These are phyloP conservation scores for Acrocephalus arundinaceus DNA, from an alignment of 2,113 vertebrate species.

Conservation along the genomic window DNA sequence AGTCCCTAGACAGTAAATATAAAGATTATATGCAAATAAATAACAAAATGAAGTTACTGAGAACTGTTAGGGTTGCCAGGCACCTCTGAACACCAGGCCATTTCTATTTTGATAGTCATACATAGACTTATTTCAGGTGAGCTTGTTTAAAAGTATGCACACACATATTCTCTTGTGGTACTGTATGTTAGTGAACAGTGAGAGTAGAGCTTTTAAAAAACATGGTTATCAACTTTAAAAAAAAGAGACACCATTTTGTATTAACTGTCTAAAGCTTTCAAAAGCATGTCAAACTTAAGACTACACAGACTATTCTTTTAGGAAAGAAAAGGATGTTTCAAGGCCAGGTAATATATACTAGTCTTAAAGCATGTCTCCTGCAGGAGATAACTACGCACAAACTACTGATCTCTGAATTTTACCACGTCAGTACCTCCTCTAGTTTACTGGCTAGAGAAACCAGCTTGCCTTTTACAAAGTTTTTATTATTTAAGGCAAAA, in stretches of 20 bases:
- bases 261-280: not conserved
- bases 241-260: not conserved
- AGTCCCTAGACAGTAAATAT: not conserved
- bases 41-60: not conserved
- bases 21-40: not conserved
- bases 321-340: not conserved
- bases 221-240: not conserved
- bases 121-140: not conserved
- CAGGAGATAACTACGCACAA: not conserved
- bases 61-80: not conserved
- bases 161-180: not conserved
- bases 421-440: not conserved
- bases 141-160: rapidly evolving
- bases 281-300: not conserved
- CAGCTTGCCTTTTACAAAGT: not conserved
- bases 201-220: not conserved
- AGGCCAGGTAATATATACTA: not conserved
- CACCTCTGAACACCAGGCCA: not conserved
- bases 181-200: not conserved
- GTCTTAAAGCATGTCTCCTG: not conserved
- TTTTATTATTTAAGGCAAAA: not conserved
- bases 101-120: not conserved
- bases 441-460: not conserved
- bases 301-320: not conserved
- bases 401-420: not conserved